Conservation (phyloP, 2,113 vertebrate species). For the Hystrix brachyura region DNA sequence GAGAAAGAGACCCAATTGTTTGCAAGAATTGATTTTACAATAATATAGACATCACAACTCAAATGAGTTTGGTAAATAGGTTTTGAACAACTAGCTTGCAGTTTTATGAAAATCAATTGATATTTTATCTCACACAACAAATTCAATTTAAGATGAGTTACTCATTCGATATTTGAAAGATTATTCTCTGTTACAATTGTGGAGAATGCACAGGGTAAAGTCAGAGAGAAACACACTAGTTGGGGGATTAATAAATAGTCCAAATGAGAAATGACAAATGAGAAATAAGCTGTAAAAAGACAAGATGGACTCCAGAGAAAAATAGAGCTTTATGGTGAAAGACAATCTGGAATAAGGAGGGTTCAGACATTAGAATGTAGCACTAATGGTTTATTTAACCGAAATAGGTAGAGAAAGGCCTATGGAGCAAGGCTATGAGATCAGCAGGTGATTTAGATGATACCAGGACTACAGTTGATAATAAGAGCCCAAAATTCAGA, state of each 20-base stretch:
- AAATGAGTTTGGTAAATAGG: slow-evolving; percentile 53
- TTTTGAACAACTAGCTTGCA: slow-evolving; percentile 51
- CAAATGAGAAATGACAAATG: not conserved
- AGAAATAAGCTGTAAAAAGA: not conserved
- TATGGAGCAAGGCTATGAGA: not conserved
- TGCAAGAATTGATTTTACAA: slow-evolving; percentile 53
- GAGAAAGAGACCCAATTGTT: not conserved
- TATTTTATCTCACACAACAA: slow-evolving; percentile 46
- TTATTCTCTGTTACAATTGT: not conserved
- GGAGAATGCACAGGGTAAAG: not conserved
- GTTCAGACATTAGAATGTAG: not conserved
- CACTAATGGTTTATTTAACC: not conserved
- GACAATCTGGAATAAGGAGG: not conserved
- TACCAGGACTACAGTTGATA: not conserved
- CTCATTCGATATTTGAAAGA: slow-evolving; percentile 49
- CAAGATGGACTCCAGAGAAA: not conserved
- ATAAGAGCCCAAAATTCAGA: not conserved
- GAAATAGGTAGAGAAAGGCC: not conserved
- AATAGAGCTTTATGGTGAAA: not conserved
- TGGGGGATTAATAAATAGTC: not conserved
- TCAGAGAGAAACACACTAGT: not conserved
- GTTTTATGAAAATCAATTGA: slow-evolving; percentile 44
- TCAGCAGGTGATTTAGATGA: not conserved
- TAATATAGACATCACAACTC: slow-evolving; percentile 26
- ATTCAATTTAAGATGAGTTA: slow-evolving; percentile 54